These are phyloP conservation scores for Epinephelus awoara DNA, from an alignment of 2,797 vertebrate species.

Conservation along the genomic window DNA sequence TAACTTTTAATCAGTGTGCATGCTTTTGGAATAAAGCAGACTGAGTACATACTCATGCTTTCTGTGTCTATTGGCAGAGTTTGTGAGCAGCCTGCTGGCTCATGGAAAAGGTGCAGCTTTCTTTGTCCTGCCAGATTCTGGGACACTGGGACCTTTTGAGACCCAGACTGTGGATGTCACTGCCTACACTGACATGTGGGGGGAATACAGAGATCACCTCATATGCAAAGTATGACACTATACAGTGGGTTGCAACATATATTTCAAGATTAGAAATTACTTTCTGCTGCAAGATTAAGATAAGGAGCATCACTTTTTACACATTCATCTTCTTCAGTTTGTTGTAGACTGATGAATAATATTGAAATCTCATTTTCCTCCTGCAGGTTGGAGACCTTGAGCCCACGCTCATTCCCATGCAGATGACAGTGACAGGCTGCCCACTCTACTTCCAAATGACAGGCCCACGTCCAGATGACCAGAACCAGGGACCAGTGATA, in stretches of 20 bases:
- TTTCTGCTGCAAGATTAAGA: neutral
- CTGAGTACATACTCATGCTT: neutral
- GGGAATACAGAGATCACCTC: slow-evolving; percentile 92
- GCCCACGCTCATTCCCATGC: slow-evolving; percentile 84
- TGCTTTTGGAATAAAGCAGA: neutral
- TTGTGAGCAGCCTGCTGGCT: slow-evolving; percentile 86
- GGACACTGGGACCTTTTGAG: slow-evolving; percentile 88
- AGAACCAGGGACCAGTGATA: slow-evolving; percentile 82
- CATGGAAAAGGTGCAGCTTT: slow-evolving; percentile 92
- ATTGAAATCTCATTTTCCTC: slow-evolving; percentile 1
- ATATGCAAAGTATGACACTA: slow-evolving; percentile 88
- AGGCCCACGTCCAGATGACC: slow-evolving; percentile 80
- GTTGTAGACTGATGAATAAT: neutral
- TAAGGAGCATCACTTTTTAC: neutral
- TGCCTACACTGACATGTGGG: slow-evolving; percentile 95
- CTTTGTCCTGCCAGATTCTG: slow-evolving; percentile 79
- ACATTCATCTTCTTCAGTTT: neutral
- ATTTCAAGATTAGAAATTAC: neutral
- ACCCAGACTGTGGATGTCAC: slow-evolving; percentile 86
- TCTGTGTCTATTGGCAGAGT: slow-evolving; percentile 81
- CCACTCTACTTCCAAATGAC: slow-evolving; percentile 92
- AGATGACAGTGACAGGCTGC: slow-evolving; percentile 92
- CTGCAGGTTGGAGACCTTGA: slow-evolving; percentile 90
- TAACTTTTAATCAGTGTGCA: neutral
- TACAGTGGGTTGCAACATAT: neutral